Evolutionary conservation across 2,797 vertebrate genomes (phyloP), one percentile per base, ranked within the genome.

Genomic region (Takifugu rubripes): DNA sequence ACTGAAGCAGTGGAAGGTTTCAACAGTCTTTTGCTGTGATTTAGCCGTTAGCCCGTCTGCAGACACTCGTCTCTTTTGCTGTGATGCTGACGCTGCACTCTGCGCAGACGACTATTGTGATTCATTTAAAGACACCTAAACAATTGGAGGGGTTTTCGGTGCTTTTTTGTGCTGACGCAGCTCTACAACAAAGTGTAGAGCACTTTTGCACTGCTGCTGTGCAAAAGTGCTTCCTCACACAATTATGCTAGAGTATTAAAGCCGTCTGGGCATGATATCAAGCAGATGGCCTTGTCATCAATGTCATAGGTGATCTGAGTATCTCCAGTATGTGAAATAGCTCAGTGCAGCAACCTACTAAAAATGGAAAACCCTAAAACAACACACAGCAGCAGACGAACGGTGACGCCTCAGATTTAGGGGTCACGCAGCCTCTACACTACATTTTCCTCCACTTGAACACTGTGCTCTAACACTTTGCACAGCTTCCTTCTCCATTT

Each of bases 401-500:
- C 56, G 60, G 3, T 40, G 12, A 40, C 3, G 60, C 61, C 55
- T 59, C 45, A 45, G n/a, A 21, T 25, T 60, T 59, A 16, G 14
- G 12, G 46, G 71, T 59, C 61, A 63, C 79, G 71, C 15, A 86
- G 79, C 69, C 55, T 56, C 63, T 48, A 62, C 67, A 50, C 59
- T 71, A 82, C 77, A 84, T 78, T 79, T 63, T 77, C 51, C 45
- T 59, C 29, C 49, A 48, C 6, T 60, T 53, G 77, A 55, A n/a
- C 48, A 10, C 49, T 59, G 67, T 52, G 64, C 73, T 62, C 72
- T 54, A 72, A 70, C 79, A 83, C 75, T 77, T 86, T 71, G 74
- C 49, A 25, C 45, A 57, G 46, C 77, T 66, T 81, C 80, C 75
- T 67, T 67, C 36, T 14, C 12, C 76, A 59, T 61, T 24, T 47